Base-by-base conservation (phyloP, 2,888 invertebrate genomes). In the Alitta virens region DNA sequence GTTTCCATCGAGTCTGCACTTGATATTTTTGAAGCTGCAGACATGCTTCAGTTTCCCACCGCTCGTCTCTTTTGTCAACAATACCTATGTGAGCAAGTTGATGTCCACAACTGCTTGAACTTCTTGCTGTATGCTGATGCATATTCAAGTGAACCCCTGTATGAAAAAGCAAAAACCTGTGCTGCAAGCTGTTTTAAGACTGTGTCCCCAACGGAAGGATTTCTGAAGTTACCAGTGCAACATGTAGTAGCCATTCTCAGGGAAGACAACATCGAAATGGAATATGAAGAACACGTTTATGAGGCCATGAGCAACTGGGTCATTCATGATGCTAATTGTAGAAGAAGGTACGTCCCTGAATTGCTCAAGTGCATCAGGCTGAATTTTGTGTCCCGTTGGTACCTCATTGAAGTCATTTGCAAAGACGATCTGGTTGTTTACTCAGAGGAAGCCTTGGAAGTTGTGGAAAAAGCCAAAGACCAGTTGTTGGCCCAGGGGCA, bases 1-100 rank as follows among this genome's bases (percentile, higher is more conserved):
- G 76, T 82, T 26, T 77, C 71, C 16, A 71, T 72, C 12, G 77
- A 76, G 50, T 78, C 79, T 65, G 80, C 77, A 50, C 77, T 81
- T 61, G 81, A 81, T 64, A 70, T 80, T 65, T 70, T 82, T 59
- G 76, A 78, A 52, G 78, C 81, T 43, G 79, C 78, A 0, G 75
- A 78, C 63, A 71, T 78, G 68, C 77, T 82, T 46, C 75, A 81
- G 65, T 81, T 79, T 65, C 77, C 77, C 5, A 75, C 74, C 60
- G 77, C 81, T 23, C 77, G 80, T 3, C 70, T 73, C 27, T 69
- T 69, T 54, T 71, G 78, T 68, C 76, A 76, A 61, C 73, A 75
- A 49, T 80, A 79, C 66, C 68, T 82, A 1, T 63, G 72, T 18
- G 70, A 71, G 16, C 79, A 82, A 64, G 72, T 80, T 12, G 75